Base-by-base conservation (phyloP, 2,113 vertebrate genomes). In the Vombatus ursinus region DNA sequence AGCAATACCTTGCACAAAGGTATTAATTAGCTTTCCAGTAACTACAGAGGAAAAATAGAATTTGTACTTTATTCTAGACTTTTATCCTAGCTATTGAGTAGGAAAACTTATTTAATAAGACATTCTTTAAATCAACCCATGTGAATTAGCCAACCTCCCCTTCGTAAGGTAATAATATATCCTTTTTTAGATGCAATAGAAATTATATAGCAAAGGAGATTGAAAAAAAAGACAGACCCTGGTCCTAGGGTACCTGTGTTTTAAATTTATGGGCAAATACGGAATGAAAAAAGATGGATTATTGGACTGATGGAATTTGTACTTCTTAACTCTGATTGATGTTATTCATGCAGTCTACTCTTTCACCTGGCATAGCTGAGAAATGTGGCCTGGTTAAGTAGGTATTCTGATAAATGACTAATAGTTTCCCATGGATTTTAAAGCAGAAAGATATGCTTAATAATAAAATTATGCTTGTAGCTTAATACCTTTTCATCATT, bases 1-100 rank as follows among this genome's bases (percentile, higher is more conserved):
- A 93, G 57, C 89, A 94, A 91, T 93, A 91, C 52, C 14, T 94
- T 92, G n/a, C 26, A 95, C 47, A 57, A 94, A 97, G 95, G n/a
- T n/a, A n/a, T 97, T 96, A 97, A 98, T 96, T 98, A 97, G 52
- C 90, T 93, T 95, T 94, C 92, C 53, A 94, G 1, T 97, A 93
- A 92, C 51, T 52, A 92, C 16, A 50, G n/a, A n/a, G 1, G 0
- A 11, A 37, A 48, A n/a, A 91, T 49, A 12, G 52, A 31, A 68
- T 93, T 92, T 97, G 89, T 51, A 92, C 24, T 95, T 96, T 93
- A 3, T 94, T 95, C 95, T 95, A 57, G 48, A 92, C 97, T 94
- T 94, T 96, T 93, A 95, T 23, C 90, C 28, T 23, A 48, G 23
- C 68, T 44, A 95, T 96, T 57, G 94, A 95, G n/a, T 84, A 96